Base-by-base conservation (phyloP, 2,888 invertebrate species). In the Carterocephalus palaemon region DNA sequence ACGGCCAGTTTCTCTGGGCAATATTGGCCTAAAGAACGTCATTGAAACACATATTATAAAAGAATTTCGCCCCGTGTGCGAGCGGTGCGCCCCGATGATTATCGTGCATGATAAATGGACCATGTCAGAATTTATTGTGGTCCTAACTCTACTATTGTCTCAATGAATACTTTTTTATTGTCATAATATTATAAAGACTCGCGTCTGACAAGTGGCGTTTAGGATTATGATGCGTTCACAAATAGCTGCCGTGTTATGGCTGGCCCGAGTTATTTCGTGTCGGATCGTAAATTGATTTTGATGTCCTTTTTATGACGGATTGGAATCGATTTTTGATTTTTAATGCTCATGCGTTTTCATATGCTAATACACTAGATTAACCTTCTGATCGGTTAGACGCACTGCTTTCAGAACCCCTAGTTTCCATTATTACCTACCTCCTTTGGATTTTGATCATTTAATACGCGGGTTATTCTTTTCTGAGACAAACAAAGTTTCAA, bases 101-200 rank as follows among this genome's bases (percentile, higher is more conserved):
- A 86, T 85, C 86, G 66, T 48, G 52, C 47, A 64, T 85, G 86
- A 86, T 86, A 85, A 84, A 86, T 85, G 84, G 74, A 79, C 65
- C 75, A 61, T 67, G 83, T 80, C 84, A 80, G 67, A 80, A 81
- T 79, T 81, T 82, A 83, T 82, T 78, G 77, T 77, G 71, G 70
- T 70, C 67, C 73, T 66, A 67, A 69, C 75, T 75, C 70, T 58
- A 66, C 84, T 85, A 85, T 86, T 86, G 86, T 86, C 83, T 86
- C 86, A 85, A 85, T 85, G 83, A 83, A 81, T 79, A 71, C 75
- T 76, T 83, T 81, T 84, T 84, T 86, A 77, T 75, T 75, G 76
- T 79, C 79, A 78, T 70, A 75, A 79, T 75, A 80, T 79, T 74
- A 73, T 78, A 77, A 70, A 67, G 66, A 71, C 62, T 62, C 65